These are phyloP conservation scores for Stigmatopora argus DNA, from an alignment of 2,113 vertebrate genomes.

Conservation along the genomic window DNA sequence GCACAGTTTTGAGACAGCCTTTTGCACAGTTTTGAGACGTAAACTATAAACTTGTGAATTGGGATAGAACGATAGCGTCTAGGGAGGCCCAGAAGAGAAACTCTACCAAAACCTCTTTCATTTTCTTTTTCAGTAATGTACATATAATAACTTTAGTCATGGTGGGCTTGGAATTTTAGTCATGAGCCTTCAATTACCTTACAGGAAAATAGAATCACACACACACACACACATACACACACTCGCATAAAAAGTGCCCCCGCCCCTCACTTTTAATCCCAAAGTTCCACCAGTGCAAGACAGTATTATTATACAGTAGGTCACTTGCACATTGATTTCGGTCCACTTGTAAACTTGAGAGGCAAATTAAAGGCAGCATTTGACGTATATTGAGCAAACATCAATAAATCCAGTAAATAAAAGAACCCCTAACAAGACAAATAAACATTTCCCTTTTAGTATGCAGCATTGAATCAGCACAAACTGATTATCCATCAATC, in stretches of 20 bases:
- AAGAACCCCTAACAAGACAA: slow-evolving; percentile 20
- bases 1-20: too few relatives aligned
- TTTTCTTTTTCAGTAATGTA: slow-evolving; percentile 30
- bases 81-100: slow-evolving; percentile 37
- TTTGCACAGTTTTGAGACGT: too few relatives aligned
- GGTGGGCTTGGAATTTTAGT: too few relatives aligned
- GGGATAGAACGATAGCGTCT: not conserved
- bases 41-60: too few relatives aligned
- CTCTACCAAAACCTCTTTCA: slow-evolving; percentile 26
- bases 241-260: too few relatives aligned
- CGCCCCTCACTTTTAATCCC: too few relatives aligned
- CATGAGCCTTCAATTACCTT: too few relatives aligned
- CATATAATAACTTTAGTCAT: slow-evolving; percentile 8
- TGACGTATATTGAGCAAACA: slow-evolving; percentile 23
- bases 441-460: slow-evolving; percentile 40
- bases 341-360: not conserved
- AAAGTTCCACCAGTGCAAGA: not conserved
- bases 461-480: slow-evolving; percentile 51
- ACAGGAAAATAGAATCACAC: too few relatives aligned
- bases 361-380: slow-evolving; percentile 8
- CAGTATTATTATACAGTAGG: slow-evolving; percentile 21
- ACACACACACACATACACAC: too few relatives aligned
- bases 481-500: slow-evolving; percentile 63
- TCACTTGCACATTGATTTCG: not conserved
- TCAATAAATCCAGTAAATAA: slow-evolving; percentile 19